A percentile compares a stretch with the other conserved stretches of the same genome.
These are phyloP conservation scores for Tiliacea aurago DNA, from an alignment of 2,888 invertebrate species.

Conservation along the genomic window DNA sequence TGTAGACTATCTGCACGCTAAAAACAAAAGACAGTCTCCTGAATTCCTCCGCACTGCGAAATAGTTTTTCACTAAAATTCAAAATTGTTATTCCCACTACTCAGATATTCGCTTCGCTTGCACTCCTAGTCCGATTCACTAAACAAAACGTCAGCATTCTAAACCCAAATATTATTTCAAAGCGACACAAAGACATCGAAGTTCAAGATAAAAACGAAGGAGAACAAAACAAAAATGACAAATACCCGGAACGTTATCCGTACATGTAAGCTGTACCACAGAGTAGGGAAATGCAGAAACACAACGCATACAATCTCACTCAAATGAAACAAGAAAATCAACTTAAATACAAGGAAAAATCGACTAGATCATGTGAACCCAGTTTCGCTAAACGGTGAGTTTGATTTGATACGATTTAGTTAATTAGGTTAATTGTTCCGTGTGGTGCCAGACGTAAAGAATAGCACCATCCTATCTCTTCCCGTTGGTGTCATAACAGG, in stretches of 20 bases:
- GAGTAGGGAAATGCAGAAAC: constrained; percentile 10
- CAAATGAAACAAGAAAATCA: not conserved
- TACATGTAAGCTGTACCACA: constrained; percentile 27
- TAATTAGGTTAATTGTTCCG: no score
- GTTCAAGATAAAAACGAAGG: constrained; percentile 51
- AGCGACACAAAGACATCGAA: constrained; percentile 50
- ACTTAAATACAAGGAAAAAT: not conserved
- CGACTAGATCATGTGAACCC: not conserved
- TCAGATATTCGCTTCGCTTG: constrained; percentile 1
- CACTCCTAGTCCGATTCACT: constrained; percentile 20
- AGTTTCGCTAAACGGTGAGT: no score
- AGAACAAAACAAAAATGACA: constrained; percentile 65
- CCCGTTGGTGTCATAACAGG: no score
- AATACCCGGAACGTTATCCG: constrained; percentile 56
- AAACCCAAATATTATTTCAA: constrained; percentile 50
- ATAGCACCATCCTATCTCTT: no score
- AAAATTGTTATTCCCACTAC: constrained; percentile 21
- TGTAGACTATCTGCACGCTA: not conserved
- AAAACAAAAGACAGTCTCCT: not conserved
- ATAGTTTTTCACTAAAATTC: not conserved
- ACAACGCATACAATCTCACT: not conserved
- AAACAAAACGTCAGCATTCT: constrained; percentile 34
- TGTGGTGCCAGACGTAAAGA: no score
- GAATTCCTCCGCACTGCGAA: not conserved
- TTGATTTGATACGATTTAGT: not conserved